Conservation (phyloP, 2,888 invertebrate genomes). For the Cylindroiulus punctatus region DNA sequence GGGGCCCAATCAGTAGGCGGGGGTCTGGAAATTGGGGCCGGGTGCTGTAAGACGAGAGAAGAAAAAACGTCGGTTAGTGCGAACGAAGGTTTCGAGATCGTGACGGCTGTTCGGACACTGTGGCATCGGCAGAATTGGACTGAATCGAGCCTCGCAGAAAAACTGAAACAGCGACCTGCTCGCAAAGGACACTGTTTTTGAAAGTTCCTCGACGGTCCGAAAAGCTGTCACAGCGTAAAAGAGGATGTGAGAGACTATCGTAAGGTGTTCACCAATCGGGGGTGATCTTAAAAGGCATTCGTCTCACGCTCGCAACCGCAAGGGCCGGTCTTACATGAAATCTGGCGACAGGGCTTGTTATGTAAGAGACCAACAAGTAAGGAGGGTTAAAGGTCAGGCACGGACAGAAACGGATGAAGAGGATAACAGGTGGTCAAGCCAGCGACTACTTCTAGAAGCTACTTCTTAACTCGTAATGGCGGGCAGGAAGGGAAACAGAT, state of each 20-base stretch:
- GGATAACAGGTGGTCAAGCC: background rate
- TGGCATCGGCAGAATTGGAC: no score
- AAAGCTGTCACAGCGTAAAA: background rate
- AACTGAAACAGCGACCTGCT: no score
- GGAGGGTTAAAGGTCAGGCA: slow-evolving; percentile 25
- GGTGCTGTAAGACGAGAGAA: slow-evolving; percentile 60
- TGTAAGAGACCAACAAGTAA: slow-evolving; percentile 24
- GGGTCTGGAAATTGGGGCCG: slow-evolving; percentile 68
- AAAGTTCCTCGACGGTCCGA: background rate
- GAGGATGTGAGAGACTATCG: background rate
- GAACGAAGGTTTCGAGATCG: background rate
- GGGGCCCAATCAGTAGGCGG: slow-evolving; percentile 67
- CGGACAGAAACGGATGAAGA: background rate
- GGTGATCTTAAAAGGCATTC: slow-evolving; percentile 32
- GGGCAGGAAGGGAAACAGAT: no score
- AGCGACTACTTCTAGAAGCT: no score
- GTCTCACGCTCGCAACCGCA: slow-evolving; percentile 13
- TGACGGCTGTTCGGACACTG: background rate
- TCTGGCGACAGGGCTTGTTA: slow-evolving; percentile 5
- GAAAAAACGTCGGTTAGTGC: background rate
- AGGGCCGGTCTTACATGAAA: slow-evolving; percentile 26
- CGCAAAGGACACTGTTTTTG: no score
- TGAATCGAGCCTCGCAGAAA: no score
- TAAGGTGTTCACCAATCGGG: slow-evolving; percentile 25
- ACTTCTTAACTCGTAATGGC: no score